Evolutionary conservation across 2,888 invertebrate species (phyloP), one percentile per base, ranked within the genome.

Genomic region (Ectemnius cavifrons): DNA sequence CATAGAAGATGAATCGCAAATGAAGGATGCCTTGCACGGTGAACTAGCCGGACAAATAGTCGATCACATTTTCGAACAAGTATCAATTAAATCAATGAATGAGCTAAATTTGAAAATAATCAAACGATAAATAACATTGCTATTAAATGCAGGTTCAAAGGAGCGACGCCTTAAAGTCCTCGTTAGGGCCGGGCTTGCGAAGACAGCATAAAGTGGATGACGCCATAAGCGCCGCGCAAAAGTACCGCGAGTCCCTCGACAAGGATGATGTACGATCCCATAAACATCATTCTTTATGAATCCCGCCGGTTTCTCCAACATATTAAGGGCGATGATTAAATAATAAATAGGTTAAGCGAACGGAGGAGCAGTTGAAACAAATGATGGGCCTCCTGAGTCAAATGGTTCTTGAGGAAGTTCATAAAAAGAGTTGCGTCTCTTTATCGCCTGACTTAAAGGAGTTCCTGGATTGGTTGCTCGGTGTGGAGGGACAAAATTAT

Each of bases 11-110:
- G 86, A 87, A 52, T 86, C 87, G 4, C 86, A 86, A 61, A 86
- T 88, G 68, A 79, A 84, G 57, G 64, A 81, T 37, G 86, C 88
- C 13, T 63, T 85, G 8, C 82, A 79, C 27, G 89, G 87, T 2
- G 85, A 88, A 45, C 76, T 89, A n/a, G 87, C 89, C 6, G 85
- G 82, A 13, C 86, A 86, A 74, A 89, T 89, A 45, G 87, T 89
- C 20, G 83, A 88, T 23, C 83, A 80, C 46, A 87, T 89, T 65
- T 86, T 88, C 65, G 81, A 85, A 56, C 81, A 87, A 77, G 89
- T 88, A 79, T 65, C 20, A 37, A 6, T 37, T 37, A 1, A 37
- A 37, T 8, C 37, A 11, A 37, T 11, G 8, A 37, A 6, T 11
- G 11, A 6, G 23, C 23, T 23, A 23, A 23, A 23, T 23, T 23